These are phyloP conservation scores for Herpailurus yagouaroundi DNA, from an alignment of 2,113 vertebrate genomes.

Conservation along the genomic window DNA sequence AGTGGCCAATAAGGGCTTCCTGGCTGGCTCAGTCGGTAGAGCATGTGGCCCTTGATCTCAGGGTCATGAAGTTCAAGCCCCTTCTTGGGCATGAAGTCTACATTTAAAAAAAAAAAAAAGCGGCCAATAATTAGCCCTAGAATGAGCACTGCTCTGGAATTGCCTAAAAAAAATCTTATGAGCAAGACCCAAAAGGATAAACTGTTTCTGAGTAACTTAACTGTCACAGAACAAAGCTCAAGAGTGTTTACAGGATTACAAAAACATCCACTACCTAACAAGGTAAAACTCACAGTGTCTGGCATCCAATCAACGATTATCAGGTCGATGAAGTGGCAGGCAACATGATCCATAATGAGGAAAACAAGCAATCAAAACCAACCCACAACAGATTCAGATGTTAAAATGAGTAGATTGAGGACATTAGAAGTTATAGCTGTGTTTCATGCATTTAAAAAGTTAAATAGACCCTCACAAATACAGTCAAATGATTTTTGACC, in stretches of 20 bases:
- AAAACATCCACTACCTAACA: not conserved
- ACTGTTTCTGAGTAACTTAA: not conserved
- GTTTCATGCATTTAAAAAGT: not conserved
- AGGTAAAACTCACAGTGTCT: not conserved
- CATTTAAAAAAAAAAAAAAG: too few species aligned
- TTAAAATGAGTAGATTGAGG: not conserved
- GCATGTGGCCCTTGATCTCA: too few species aligned
- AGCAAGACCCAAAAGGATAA: not conserved
- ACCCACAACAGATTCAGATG: not conserved
- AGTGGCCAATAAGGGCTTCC: not conserved
- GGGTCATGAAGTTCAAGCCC: too few species aligned
- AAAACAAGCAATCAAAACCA: not conserved
- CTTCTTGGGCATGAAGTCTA: too few species aligned
- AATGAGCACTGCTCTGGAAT: not conserved
- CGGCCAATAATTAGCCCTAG: not conserved
- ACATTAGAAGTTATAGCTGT: not conserved
- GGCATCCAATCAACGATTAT: not conserved
- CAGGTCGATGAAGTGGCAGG: not conserved
- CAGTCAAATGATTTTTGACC: not conserved
- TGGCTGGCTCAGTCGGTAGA: too few species aligned
- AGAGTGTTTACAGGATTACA: constrained; percentile 13
- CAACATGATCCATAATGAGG: not conserved
- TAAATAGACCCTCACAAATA: not conserved
- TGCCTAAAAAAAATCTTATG: not conserved
- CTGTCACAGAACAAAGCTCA: not conserved